phyloP scores from a whole-genome alignment of 2,113 vertebrate species.

The Oncorhynchus mykiss region DNA sequence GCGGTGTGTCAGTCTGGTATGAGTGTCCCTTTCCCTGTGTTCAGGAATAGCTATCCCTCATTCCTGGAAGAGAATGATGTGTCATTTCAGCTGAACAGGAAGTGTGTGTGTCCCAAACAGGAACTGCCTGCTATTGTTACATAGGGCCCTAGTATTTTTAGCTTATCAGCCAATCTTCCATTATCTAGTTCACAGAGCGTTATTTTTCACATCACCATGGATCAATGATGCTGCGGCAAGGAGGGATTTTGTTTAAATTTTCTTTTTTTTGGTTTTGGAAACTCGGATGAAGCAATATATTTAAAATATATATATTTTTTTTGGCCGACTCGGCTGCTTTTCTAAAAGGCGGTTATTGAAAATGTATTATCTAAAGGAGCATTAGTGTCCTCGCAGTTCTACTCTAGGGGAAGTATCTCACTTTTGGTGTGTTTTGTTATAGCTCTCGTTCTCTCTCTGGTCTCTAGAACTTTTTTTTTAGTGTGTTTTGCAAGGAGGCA shows the following conservation, averaged over 20 bases:
- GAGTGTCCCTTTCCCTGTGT: conserved; percentile 52
- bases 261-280: neutral
- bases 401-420: no score
- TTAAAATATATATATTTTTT: neutral
- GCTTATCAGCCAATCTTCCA: conserved; percentile 5
- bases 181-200: neutral
- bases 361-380: conserved; percentile 42
- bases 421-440: no score
- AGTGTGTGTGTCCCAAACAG: neutral
- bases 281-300: neutral
- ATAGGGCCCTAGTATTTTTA: conserved; percentile 5
- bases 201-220: neutral
- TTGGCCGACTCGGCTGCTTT: conserved; percentile 38
- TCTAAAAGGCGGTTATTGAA: conserved; percentile 44
- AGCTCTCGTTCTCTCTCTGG: neutral
- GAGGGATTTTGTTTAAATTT: neutral
- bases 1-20: conserved; percentile 46
- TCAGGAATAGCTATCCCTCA: conserved; percentile 50
- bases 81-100: conserved; percentile 1
- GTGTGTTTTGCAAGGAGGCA: neutral
- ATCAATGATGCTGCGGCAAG: neutral
- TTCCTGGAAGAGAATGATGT: conserved; percentile 55
- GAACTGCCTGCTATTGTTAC: conserved; percentile 1
- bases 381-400: neutral
- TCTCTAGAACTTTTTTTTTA: neutral